Evolutionary conservation across 2,113 vertebrate species (phyloP), one percentile per base, ranked within the genome.

Genomic region (Hippocampus abdominalis): DNA sequence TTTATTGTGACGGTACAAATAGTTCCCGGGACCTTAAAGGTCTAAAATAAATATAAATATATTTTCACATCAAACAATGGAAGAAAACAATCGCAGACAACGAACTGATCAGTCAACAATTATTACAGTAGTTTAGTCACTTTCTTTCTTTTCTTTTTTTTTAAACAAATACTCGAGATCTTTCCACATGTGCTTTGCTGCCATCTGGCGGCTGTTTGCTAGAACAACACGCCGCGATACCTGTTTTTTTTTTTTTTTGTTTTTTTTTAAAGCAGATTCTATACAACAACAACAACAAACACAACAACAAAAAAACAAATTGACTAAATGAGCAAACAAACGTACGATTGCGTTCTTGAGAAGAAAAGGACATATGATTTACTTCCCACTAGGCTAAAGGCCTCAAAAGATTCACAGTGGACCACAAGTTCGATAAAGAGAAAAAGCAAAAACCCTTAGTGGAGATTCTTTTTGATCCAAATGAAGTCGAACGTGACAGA

Each of bases 381-480:
- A 27, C 25, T 39, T 62, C 60, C 20, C 3, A 4, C 21, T 62
- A 11, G 36, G 60, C 29, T 39, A 40, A 62, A 62, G 20, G 20
- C 18, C 56, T 27, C 57, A 60, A 60, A 60, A 8, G 57, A 60
- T 60, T 60, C 57, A 60, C 57, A 60, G 57, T 60, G 57, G 57
- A 60, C 27, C 15, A 42, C 61, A 63, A n/a, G 32, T 40, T 61
- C 59, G 16, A 36, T 20, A 36, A 61, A 61, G 27, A 36, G 36
- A 61, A n/a, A 8, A 36, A 32, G 27, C 27, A 60, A 60, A 60
- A 60, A 5, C 27, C 16, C 27, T 60, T 60, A 32, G 56, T 13
- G 23, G 56, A 59, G 56, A 9, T 59, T 59, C 27, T 59, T 29
- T 6, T 60, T 60, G 57, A 60, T 32, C 15, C 57, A 60, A 60